Evolutionary conservation across 2,888 invertebrate genomes (phyloP).

Genomic region (Netelia inedita): DNA sequence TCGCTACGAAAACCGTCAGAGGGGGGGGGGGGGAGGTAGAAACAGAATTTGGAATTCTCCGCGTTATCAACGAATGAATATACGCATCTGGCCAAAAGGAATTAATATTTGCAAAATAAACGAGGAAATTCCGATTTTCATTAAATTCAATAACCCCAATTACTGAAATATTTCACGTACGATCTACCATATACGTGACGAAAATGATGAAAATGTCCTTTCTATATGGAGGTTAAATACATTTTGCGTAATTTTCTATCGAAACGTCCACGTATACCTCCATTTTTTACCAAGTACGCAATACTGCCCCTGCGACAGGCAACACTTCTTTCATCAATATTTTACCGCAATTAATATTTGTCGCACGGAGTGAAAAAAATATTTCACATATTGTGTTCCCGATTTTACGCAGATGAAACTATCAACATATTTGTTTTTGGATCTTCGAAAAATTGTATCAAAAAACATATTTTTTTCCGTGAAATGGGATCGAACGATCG

Average conservation of each 20-base stretch:
- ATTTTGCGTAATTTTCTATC: neutral
- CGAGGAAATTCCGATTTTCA: conserved; percentile 51
- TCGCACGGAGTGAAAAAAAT: too few relatives aligned
- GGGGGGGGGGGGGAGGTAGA: neutral
- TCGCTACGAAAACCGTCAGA: neutral
- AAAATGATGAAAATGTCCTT: conserved; percentile 19
- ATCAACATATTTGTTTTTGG: too few relatives aligned
- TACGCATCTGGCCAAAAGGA: neutral
- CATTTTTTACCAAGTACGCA: too few relatives aligned
- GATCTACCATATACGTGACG: conserved; percentile 41
- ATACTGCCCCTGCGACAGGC: too few relatives aligned
- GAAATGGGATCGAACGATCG: neutral
- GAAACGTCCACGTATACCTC: neutral
- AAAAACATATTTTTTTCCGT: neutral
- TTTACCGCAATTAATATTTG: too few relatives aligned
- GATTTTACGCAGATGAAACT: too few relatives aligned
- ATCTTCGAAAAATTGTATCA: too few relatives aligned
- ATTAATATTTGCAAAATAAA: conserved; percentile 28
- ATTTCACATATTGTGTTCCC: too few relatives aligned
- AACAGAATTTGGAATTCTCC: conserved; percentile 1
- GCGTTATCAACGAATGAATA: neutral
- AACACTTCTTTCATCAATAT: too few relatives aligned
- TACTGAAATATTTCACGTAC: conserved; percentile 39
- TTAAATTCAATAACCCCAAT: conserved; percentile 51
- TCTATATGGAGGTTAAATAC: neutral